Base-by-base conservation (phyloP, 2,797 vertebrate species). In the Arnoldichthys spilopterus region DNA sequence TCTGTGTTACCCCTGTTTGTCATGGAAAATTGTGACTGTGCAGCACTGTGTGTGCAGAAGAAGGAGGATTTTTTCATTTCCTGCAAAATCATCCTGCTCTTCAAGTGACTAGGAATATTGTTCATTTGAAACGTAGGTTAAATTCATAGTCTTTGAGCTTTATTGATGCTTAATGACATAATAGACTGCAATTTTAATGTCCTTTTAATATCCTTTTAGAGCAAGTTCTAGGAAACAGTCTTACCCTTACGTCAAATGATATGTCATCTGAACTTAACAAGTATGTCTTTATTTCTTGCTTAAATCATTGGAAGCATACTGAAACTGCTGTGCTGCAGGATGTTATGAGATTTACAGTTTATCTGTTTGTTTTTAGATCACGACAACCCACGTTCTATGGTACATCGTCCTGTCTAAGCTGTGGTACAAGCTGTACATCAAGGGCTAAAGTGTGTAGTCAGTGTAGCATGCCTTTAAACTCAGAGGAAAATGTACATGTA, bases 41-140 rank as follows among this genome's bases (percentile, higher is more conserved):
- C 34, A 26, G 20, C 22, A 62, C 74, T 67, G 64, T n/a, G 76
- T 28, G 74, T 26, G 3, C 69, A 94, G 93, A 85, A 68, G 86
- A 84, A 40, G 92, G 92, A 83, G 90, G 92, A 0, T 66, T 93
- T 9, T 13, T 79, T 1, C 49, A 22, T 11, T 93, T 92, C 86
- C 76, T 93, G n/a, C 77, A 77, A 4, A 85, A 61, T 61, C 92
- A 94, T 61, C 90, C 92, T 12, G 84, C 77, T n/a, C 82, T 94
- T 40, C 79, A 83, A 28, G 22, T 92, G 37, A 26, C 37, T 4
- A 6, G 0, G 6, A n/a, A 86, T 53, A 62, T 86, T 40, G 74
- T 91, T 72, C 80, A 82, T 82, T 77, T 90, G 13, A 92, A 88
- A 64, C 0, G 91, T 93, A 72, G 87, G 91, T 89, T 51, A 2